These are phyloP conservation scores for Leptogaster cylindrica DNA, from an alignment of 2,888 invertebrate species.

Conservation along the genomic window DNA sequence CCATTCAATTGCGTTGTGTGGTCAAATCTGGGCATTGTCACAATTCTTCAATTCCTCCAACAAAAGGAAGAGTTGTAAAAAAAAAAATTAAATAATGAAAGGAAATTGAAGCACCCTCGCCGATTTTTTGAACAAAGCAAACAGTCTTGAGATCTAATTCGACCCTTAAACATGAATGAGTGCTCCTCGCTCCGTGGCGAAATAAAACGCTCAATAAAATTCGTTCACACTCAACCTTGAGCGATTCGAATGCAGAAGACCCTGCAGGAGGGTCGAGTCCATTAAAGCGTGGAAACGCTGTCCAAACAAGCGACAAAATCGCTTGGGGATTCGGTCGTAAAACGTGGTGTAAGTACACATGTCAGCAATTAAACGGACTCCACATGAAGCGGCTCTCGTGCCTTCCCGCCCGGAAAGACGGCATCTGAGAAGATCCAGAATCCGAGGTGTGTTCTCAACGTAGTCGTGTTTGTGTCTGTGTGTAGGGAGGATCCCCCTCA, in stretches of 20 bases:
- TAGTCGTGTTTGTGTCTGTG: neutral
- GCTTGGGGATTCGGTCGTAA: slow-evolving; percentile 31
- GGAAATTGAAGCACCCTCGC: too few species aligned
- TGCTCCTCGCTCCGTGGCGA: too few species aligned
- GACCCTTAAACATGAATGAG: too few species aligned
- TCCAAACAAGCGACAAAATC: slow-evolving; percentile 34
- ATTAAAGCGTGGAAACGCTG: slow-evolving; percentile 26
- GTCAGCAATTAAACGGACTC: slow-evolving; percentile 34
- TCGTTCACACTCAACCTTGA: slow-evolving; percentile 8
- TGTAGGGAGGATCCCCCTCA: neutral
- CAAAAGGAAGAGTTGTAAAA: too few species aligned
- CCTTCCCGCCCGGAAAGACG: neutral
- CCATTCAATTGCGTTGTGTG: too few species aligned
- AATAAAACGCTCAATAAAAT: slow-evolving; percentile 30
- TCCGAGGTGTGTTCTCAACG: slow-evolving; percentile 1
- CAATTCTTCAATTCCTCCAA: too few species aligned
- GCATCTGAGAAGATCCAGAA: neutral
- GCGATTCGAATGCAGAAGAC: slow-evolving; percentile 25
- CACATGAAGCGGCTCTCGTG: slow-evolving; percentile 21
- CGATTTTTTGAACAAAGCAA: too few species aligned
- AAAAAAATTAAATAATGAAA: too few species aligned
- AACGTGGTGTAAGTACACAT: slow-evolving; percentile 29
- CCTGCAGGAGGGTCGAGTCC: neutral
- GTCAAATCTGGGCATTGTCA: too few species aligned
- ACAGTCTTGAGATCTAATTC: too few species aligned